Conservation (phyloP, 2,797 vertebrate genomes). For the Hippopotamyrus pictus region DNA sequence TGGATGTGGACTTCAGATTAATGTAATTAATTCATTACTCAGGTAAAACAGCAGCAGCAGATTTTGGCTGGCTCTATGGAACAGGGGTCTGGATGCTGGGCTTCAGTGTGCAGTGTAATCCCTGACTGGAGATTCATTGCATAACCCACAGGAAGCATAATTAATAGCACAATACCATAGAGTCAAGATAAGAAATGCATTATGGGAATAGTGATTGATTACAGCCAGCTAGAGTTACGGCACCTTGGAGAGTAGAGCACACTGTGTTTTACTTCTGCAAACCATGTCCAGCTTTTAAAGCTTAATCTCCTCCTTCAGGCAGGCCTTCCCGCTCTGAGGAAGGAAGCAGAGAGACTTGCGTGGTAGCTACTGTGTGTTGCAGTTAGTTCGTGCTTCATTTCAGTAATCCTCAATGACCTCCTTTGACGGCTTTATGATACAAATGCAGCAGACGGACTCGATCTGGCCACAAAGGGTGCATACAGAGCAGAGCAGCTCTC, state of each 20-base stretch:
- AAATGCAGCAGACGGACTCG: slow-evolving; percentile 28
- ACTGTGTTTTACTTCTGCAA: slow-evolving; percentile 49
- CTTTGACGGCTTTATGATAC: slow-evolving; percentile 31
- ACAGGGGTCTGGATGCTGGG: not conserved
- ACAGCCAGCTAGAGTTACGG: slow-evolving; percentile 15
- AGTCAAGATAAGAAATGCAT: slow-evolving; percentile 15
- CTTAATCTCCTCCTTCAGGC: slow-evolving; percentile 37
- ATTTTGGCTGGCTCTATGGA: not conserved
- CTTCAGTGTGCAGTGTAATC: not conserved
- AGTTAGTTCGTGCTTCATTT: slow-evolving; percentile 24
- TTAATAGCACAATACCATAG: not conserved
- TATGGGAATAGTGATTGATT: slow-evolving; percentile 33
- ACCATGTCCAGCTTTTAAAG: slow-evolving; percentile 35
- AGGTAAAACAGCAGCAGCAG: not conserved
- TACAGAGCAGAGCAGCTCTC: not conserved
- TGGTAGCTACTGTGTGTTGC: not conserved
- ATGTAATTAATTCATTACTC: not conserved
- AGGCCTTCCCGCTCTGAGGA: not conserved
- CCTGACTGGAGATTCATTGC: not conserved
- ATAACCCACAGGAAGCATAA: not conserved
- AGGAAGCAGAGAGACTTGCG: not conserved
- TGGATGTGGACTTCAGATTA: not conserved
- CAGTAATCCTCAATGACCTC: slow-evolving; percentile 28
- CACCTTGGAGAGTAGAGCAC: slow-evolving; percentile 42
- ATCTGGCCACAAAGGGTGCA: not conserved